Base-by-base conservation (phyloP, 2,888 invertebrate species). In the Eremobia ochroleuca region DNA sequence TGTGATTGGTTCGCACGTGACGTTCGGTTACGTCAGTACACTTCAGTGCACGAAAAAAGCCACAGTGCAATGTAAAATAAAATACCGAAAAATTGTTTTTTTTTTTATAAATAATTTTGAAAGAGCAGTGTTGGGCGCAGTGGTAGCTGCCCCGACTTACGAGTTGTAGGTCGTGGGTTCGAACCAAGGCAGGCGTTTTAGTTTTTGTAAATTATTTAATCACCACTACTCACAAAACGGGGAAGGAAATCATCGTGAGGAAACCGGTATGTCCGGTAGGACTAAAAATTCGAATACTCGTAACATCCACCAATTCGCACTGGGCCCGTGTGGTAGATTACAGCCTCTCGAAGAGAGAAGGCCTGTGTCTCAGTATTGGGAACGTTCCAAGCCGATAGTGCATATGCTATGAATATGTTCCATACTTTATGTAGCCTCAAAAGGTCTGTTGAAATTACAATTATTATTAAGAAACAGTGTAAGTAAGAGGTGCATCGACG, bases 1-100 rank as follows among this genome's bases (percentile, higher is more conserved):
- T 82, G 88, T 91, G 91, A 93, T 92, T 91, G 91, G 91, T 82
- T 85, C 86, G 92, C 92, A 92, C 94, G 93, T 93, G 94, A 93
- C 88, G 84, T 83, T 92, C 90, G 87, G 89, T 89, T 84, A 80
- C 72, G 71, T 83, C 73, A 81, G 83, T 93, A 87, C 89, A 93
- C 82, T 85, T 82, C 40, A n/a, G 78, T 85, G 79, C 90, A 89
- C 0, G 77, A 59, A 79, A 86, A 87, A 86, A 49, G 73, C 2
- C 0, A 55, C 67, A 58, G 31, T 43, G 2, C 13, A 46, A 5
- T 18, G 4, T 40, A 62, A 31, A 61, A 62, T n/a, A n/a, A 49
- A 55, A 62, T 62, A 37, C 0, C 4, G 37, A 6, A 9, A n/a
- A 62, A 15, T 62, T 15, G n/a, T 28, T 28, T n/a, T 11, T 43